These are phyloP conservation scores for Syrmaticus mikado DNA, from an alignment of 2,113 vertebrate genomes.

Conservation along the genomic window DNA sequence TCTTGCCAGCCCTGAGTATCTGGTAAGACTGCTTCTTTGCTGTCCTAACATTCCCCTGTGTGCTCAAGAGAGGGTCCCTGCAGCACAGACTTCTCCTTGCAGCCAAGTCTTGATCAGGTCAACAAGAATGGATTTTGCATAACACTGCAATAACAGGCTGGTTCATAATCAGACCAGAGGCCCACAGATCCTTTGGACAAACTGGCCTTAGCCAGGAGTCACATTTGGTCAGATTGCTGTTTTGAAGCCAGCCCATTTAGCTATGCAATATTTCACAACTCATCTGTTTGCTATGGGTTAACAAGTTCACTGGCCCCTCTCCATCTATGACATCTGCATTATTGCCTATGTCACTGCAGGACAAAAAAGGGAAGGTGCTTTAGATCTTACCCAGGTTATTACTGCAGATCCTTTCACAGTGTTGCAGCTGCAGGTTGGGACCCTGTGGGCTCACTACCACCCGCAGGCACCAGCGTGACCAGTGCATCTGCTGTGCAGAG, in stretches of 20 bases:
- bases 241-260: neutral
- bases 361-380: neutral
- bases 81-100: neutral
- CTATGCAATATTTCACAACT: neutral
- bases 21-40: neutral
- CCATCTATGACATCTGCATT: neutral
- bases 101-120: neutral
- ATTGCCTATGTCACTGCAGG: neutral
- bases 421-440: neutral
- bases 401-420: neutral
- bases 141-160: neutral
- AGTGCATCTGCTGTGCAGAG: neutral
- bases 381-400: neutral
- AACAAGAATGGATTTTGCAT: conserved; percentile 41
- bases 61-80: neutral
- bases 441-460: neutral
- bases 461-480: neutral
- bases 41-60: neutral
- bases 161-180: neutral
- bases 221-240: neutral
- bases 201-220: neutral
- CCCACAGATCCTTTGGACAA: neutral
- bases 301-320: neutral
- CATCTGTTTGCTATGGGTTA: neutral
- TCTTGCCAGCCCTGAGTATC: neutral